A percentile compares a stretch with the other conserved stretches of the same genome.
phyloP scores from a whole-genome alignment of 1,140 invertebrate genomes.

The Pinna nobilis region DNA sequence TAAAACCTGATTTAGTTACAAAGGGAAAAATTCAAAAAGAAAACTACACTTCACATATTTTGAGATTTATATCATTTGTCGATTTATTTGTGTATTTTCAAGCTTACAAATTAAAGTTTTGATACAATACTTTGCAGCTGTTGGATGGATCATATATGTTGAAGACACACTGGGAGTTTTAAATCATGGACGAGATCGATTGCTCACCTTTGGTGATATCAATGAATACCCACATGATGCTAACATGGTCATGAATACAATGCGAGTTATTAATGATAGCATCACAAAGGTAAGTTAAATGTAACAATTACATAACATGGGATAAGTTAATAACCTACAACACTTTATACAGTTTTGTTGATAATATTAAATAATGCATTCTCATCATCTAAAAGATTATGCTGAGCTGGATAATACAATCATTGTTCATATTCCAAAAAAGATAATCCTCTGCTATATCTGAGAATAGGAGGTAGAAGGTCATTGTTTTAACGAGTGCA shows the following conservation, averaged over 20 bases:
- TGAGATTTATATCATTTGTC: background rate
- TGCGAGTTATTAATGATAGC: background rate
- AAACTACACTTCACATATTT: no score
- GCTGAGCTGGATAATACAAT: background rate
- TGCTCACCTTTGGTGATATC: conserved; percentile 9
- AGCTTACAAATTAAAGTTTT: background rate
- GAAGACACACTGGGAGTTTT: conserved; percentile 22
- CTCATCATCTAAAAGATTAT: background rate
- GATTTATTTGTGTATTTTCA: background rate
- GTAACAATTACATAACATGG: no score
- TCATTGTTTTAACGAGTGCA: no score
- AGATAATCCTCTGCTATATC: no score
- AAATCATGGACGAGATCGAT: conserved; percentile 16
- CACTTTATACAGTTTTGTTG: background rate
- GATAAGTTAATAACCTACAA: background rate
- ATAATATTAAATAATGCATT: background rate
- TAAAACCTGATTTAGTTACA: no score
- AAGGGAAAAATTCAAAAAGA: no score
- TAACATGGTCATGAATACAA: conserved; percentile 17
- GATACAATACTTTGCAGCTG: background rate
- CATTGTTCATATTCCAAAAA: background rate
- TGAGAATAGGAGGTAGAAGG: no score
- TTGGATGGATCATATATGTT: background rate
- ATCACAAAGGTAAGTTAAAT: background rate
- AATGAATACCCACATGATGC: conserved; percentile 32